Evolutionary conservation across 2,113 vertebrate species (phyloP).

Genomic region (Xenopus laevis): DNA sequence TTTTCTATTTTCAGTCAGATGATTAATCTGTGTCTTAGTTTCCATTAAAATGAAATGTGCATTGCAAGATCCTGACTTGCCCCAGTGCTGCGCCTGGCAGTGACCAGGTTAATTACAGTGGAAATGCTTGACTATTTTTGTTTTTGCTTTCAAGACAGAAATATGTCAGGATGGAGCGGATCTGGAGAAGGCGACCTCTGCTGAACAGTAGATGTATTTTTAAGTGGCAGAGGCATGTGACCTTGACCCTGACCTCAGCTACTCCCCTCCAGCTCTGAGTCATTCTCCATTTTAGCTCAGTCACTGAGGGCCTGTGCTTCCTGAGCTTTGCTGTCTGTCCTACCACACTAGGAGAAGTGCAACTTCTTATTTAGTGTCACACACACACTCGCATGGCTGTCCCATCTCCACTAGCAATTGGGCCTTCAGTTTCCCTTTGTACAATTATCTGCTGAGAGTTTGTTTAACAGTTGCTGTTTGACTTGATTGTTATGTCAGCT

Average conservation of each 20-base stretch:
- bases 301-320: conserved; percentile 52
- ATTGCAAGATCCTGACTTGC: too few relatives aligned
- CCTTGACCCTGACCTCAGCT: conserved; percentile 69
- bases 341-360: background rate
- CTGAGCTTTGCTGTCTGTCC: conserved; percentile 43
- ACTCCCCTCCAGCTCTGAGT: conserved; percentile 63
- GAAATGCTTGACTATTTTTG: conserved; percentile 7
- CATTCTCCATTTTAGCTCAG: conserved; percentile 71
- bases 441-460: too few relatives aligned
- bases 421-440: too few relatives aligned
- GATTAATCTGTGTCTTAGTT: too few relatives aligned
- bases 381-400: too few relatives aligned
- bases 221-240: conserved; percentile 52
- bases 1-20: too few relatives aligned
- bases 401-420: too few relatives aligned
- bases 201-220: conserved; percentile 29
- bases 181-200: conserved; percentile 35
- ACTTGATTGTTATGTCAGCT: too few relatives aligned
- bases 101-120: conserved; percentile 15
- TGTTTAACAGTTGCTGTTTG: too few relatives aligned
- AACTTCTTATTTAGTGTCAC: background rate
- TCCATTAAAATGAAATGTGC: too few relatives aligned
- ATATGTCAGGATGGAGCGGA: conserved; percentile 18
- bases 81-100: background rate
- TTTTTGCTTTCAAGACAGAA: conserved; percentile 22